Evolutionary conservation across 1,140 invertebrate species (phyloP).

Genomic region (Drosophila auraria): DNA sequence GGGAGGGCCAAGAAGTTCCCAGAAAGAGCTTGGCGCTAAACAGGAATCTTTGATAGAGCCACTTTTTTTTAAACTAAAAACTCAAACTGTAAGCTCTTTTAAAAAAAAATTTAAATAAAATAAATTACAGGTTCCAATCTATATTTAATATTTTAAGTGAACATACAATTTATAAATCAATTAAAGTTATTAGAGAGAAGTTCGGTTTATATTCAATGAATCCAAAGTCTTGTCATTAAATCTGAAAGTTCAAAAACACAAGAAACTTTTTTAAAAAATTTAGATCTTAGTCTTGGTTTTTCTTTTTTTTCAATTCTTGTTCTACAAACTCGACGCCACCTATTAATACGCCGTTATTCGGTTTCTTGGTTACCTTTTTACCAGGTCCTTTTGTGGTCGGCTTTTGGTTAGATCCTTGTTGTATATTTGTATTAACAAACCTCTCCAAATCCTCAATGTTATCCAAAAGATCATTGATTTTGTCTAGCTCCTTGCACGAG

Average conservation of each 20-base stretch:
- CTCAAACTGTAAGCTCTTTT: too few relatives aligned
- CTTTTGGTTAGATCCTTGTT: too few relatives aligned
- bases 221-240: too few relatives aligned
- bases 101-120: background rate
- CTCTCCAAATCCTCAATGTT: constrained; percentile 2
- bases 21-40: background rate
- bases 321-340: background rate
- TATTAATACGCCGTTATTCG: background rate
- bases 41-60: background rate
- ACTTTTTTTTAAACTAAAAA: too few relatives aligned
- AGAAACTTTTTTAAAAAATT: too few relatives aligned
- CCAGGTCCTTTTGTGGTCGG: background rate
- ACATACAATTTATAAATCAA: background rate
- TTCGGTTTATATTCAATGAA: too few relatives aligned
- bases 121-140: background rate
- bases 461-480: constrained; percentile 7
- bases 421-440: background rate
- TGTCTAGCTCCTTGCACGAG: background rate
- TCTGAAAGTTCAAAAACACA: too few relatives aligned
- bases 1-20: background rate
- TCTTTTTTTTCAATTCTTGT: background rate
- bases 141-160: background rate
- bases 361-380: background rate
- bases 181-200: too few relatives aligned
- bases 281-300: too few relatives aligned